Percentiles rank a stretch among this genome's conserved stretches.
Evolutionary conservation across 1,140 invertebrate genomes (phyloP).

Genomic region (Brachionus angularis): DNA sequence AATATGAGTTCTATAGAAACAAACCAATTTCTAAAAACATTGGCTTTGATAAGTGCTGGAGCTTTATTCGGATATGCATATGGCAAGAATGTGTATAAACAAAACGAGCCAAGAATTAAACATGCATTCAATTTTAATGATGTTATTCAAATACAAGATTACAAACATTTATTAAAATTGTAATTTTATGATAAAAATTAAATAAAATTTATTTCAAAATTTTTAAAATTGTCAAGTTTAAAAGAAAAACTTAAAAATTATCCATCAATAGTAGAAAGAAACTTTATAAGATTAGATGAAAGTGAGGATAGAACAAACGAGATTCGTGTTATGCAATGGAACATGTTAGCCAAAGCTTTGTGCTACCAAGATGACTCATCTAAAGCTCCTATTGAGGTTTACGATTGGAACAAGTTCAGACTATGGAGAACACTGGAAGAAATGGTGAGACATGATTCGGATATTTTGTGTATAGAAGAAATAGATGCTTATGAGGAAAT

Average conservation of each 20-base stretch:
- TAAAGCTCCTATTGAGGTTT: neutral
- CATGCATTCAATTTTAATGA: too few species aligned
- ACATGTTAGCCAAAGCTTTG: constrained; percentile 17
- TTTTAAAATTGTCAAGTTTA: neutral
- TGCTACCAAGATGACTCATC: neutral
- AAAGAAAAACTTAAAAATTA: constrained; percentile 14
- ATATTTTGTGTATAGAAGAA: constrained; percentile 40
- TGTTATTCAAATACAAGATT: too few species aligned
- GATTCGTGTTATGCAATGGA: constrained; percentile 41
- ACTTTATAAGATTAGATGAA: constrained; percentile 2
- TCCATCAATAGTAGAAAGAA: constrained; percentile 10
- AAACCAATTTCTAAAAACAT: neutral
- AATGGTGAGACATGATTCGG: neutral
- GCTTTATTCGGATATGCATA: constrained; percentile 3
- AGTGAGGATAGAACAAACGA: neutral
- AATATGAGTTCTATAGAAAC: neutral
- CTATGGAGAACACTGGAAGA: constrained; percentile 38
- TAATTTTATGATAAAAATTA: too few species aligned
- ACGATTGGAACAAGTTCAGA: constrained; percentile 9
- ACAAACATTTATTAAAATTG: too few species aligned
- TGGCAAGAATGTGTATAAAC: too few species aligned
- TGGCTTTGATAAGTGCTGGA: neutral
- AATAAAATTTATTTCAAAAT: neutral
- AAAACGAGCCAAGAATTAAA: too few species aligned
- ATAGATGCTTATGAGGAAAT: constrained; percentile 33